Evolutionary conservation across 1,140 invertebrate species (phyloP).

Genomic region (Drosophila willistoni): DNA sequence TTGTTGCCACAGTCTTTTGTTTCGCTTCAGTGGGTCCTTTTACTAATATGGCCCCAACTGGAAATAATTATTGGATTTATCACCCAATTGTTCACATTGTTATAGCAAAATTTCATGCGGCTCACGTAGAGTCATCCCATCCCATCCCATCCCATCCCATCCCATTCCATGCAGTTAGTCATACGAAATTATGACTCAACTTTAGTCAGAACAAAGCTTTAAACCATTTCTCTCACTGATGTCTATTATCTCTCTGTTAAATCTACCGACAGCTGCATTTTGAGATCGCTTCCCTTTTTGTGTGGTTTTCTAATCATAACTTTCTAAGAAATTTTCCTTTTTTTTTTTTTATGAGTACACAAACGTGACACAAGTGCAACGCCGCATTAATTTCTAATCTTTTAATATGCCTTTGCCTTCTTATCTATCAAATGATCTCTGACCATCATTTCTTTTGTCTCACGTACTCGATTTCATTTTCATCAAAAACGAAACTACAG

Average conservation of each 20-base stretch:
- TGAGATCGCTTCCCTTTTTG: conserved; percentile 40
- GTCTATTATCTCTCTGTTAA: conserved; percentile 14
- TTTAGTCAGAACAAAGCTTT: background rate
- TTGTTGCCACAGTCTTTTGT: conserved; percentile 70
- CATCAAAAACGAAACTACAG: conserved; percentile 3
- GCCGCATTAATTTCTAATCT: conserved; percentile 65
- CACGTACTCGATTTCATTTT: conserved; percentile 72
- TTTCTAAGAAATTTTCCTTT: conserved; percentile 57
- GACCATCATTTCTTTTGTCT: conserved; percentile 45
- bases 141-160: conserved; percentile 5
- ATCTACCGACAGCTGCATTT: conserved; percentile 43
- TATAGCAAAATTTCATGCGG: conserved; percentile 66
- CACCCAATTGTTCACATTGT: conserved; percentile 56
- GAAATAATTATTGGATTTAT: conserved; percentile 62
- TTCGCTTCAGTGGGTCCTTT: conserved; percentile 24
- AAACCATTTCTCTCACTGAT: conserved; percentile 39
- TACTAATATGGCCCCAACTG: conserved; percentile 34
- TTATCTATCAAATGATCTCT: conserved; percentile 31
- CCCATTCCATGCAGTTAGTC: conserved; percentile 55
- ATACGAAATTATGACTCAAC: conserved; percentile 55
- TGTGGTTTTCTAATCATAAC: conserved; percentile 55
- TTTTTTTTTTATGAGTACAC: conserved; percentile 53
- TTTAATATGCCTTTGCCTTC: conserved; percentile 62
- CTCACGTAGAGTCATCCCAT: conserved; percentile 54
- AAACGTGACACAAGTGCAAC: conserved; percentile 64